phyloP scores from a whole-genome alignment of 2,888 invertebrate species.

The Hypselothyrea guttata region DNA sequence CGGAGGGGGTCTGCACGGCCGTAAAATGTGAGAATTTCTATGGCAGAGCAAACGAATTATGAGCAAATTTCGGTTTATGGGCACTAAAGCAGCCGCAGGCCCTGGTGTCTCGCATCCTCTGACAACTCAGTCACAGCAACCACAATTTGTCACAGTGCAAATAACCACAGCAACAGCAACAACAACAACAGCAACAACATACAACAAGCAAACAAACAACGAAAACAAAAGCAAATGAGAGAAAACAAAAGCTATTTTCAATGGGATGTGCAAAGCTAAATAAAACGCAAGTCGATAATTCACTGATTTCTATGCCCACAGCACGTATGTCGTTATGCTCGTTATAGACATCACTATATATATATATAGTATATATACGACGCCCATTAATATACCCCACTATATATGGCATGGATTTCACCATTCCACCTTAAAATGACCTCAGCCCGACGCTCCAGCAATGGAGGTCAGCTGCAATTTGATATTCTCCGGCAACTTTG shows the following conservation, averaged over 20 bases:
- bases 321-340: not conserved
- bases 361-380: too few species aligned
- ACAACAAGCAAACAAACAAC: not conserved
- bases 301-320: slow-evolving; percentile 16
- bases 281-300: slow-evolving; percentile 18
- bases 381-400: too few species aligned
- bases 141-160: slow-evolving; percentile 62
- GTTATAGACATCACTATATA: not conserved
- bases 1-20: slow-evolving; percentile 28
- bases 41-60: slow-evolving; percentile 62
- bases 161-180: slow-evolving; percentile 18
- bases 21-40: slow-evolving; percentile 66
- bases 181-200: slow-evolving; percentile 1
- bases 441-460: too few species aligned
- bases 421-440: too few species aligned
- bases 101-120: slow-evolving; percentile 1
- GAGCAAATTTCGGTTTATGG: slow-evolving; percentile 71
- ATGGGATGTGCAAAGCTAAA: not conserved
- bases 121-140: slow-evolving; percentile 8
- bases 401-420: too few species aligned
- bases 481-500: too few species aligned
- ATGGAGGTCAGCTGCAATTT: too few species aligned
- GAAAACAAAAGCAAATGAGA: not conserved
- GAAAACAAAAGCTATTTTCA: not conserved
- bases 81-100: slow-evolving; percentile 61